Percentiles rank a stretch among this genome's conserved stretches.
Conservation (phyloP, 64 coral and sea anemone genomes). For the Montipora cactus region DNA sequence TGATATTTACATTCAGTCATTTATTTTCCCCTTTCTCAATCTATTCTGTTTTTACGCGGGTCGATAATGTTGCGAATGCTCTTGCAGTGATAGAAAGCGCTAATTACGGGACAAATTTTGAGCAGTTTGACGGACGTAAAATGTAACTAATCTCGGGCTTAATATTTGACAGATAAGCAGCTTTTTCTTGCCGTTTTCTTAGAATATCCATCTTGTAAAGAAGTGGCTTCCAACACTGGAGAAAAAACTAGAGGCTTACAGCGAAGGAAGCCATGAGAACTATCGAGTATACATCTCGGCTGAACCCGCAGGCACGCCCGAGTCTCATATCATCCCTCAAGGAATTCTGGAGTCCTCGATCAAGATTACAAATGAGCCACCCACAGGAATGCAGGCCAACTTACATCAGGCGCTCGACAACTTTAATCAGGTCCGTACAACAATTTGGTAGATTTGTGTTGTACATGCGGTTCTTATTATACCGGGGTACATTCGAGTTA, state of each 20-base stretch:
- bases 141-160: neutral
- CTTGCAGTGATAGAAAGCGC: too few relatives aligned
- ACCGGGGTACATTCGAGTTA: too few relatives aligned
- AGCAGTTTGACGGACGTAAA: neutral
- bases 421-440: constrained; percentile 89
- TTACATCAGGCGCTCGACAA: constrained; percentile 96
- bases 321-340: constrained; percentile 94
- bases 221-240: constrained; percentile 98
- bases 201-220: constrained; percentile 99
- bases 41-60: neutral
- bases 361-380: constrained; percentile 99
- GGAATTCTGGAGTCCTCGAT: constrained; percentile 99
- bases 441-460: neutral
- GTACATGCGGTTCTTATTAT: too few relatives aligned
- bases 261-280: constrained; percentile 89
- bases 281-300: constrained; percentile 99
- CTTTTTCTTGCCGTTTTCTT: neutral
- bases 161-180: neutral
- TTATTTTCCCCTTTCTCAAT: neutral
- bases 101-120: too few relatives aligned
- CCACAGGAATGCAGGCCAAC: constrained; percentile 98
- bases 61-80: too few relatives aligned
- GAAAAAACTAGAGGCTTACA: constrained; percentile 93
- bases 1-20: neutral
- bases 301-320: constrained; percentile 88